Conservation (phyloP, 2,113 vertebrate species). For the Ibidorhyncha struthersii region DNA sequence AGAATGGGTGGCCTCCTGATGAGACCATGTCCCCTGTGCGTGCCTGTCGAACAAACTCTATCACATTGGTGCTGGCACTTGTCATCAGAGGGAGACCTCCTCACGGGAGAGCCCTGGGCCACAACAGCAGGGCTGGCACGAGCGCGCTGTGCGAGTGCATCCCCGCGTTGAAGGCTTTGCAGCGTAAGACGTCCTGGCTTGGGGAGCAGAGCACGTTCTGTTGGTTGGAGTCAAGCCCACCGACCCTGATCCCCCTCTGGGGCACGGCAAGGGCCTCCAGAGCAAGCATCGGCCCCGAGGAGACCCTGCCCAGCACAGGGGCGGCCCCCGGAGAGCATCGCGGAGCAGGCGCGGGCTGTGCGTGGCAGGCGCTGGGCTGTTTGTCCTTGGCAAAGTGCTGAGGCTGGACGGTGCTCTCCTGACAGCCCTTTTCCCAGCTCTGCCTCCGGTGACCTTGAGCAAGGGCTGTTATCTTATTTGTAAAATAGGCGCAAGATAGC, state of each 20-base stretch:
- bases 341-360: neutral
- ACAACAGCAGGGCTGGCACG: neutral
- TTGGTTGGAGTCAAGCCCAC: neutral
- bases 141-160: rapidly evolving
- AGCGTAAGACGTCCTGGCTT: rapidly evolving
- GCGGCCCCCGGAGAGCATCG: rapidly evolving
- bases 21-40: rapidly evolving
- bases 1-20: neutral
- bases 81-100: neutral
- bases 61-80: neutral
- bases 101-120: neutral
- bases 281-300: rapidly evolving
- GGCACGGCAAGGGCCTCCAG: neutral
- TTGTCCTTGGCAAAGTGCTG: neutral
- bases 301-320: neutral
- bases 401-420: neutral
- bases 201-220: neutral
- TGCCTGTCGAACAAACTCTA: neutral
- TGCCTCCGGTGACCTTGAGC: constrained; percentile 22
- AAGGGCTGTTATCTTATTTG: constrained; percentile 31
- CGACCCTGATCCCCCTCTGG: rapidly evolving
- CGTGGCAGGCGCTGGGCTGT: neutral
- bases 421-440: neutral
- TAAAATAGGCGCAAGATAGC: neutral
- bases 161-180: rapidly evolving